These are phyloP conservation scores for Hydrocynus forskahlii DNA, from an alignment of 2,797 vertebrate genomes.

Conservation along the genomic window DNA sequence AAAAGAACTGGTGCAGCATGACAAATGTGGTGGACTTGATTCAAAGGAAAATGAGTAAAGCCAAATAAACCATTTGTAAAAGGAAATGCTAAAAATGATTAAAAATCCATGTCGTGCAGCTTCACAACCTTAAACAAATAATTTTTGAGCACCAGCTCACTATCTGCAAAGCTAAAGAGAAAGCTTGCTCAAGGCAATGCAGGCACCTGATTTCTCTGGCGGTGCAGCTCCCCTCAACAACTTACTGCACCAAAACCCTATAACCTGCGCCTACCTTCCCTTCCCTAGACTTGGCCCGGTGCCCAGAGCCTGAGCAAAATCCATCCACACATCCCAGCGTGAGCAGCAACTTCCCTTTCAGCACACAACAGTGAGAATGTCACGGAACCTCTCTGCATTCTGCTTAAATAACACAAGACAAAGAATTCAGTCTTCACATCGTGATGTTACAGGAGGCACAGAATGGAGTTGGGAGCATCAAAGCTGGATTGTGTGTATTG, in stretches of 20 bases:
- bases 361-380: slow-evolving; percentile 2
- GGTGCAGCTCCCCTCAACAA: slow-evolving; percentile 68
- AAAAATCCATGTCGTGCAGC: background rate
- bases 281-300: slow-evolving; percentile 54
- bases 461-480: background rate
- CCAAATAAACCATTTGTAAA: too few species aligned
- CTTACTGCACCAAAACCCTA: slow-evolving; percentile 83
- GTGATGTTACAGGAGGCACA: slow-evolving; percentile 3
- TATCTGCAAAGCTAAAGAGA: background rate
- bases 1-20: background rate
- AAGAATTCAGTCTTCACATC: background rate
- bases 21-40: background rate
- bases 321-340: slow-evolving; percentile 19
- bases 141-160: background rate
- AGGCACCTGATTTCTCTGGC: slow-evolving; percentile 47
- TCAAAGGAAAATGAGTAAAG: background rate
- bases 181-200: background rate
- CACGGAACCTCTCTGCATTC: background rate
- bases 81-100: background rate
- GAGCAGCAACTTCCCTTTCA: slow-evolving; percentile 39
- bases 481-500: slow-evolving; percentile 29
- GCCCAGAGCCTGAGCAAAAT: slow-evolving; percentile 53
- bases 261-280: slow-evolving; percentile 64
- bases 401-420: background rate
- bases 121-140: background rate